These are phyloP conservation scores for Prietella phreatophila DNA, from an alignment of 2,113 vertebrate species.

Conservation along the genomic window DNA sequence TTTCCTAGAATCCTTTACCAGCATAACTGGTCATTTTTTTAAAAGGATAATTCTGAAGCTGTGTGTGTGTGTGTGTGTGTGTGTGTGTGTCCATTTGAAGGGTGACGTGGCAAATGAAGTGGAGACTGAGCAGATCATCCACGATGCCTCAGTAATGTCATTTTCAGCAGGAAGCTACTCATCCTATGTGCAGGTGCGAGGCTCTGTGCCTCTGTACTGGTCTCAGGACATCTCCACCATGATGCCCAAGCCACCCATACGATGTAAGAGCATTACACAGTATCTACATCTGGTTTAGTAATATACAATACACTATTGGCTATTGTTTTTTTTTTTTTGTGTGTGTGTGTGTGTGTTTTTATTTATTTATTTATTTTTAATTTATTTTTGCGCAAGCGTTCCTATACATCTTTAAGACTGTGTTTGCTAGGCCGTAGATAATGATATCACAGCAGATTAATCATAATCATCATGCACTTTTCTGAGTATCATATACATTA, in stretches of 20 bases:
- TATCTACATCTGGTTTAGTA: not conserved
- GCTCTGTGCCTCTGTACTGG: conserved; percentile 96
- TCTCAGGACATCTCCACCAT: conserved; percentile 99
- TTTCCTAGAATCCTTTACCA: not conserved
- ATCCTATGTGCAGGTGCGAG: conserved; percentile 95
- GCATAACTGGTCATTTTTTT: not conserved
- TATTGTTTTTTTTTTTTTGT: not conserved
- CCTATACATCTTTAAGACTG: not conserved
- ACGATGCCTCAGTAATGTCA: conserved; percentile 94
- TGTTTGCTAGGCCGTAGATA: not conserved
- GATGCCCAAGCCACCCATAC: conserved; percentile 98
- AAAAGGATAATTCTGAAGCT: not conserved
- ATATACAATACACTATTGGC: not conserved
- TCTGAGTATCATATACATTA: not conserved
- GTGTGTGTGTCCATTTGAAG: conserved; percentile 63
- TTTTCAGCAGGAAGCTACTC: conserved; percentile 91
- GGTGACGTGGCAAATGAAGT: conserved; percentile 98
- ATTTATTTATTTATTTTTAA: no score
- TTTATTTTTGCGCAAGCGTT: no score
- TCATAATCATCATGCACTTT: no score
- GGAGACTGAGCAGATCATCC: conserved; percentile 95
- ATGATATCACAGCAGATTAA: not conserved
- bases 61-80: not conserved
- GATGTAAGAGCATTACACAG: conserved; percentile 72
- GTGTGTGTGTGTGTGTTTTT: no score